Base-by-base conservation (phyloP, 1,140 invertebrate genomes). In the Glossosoma conforme region DNA sequence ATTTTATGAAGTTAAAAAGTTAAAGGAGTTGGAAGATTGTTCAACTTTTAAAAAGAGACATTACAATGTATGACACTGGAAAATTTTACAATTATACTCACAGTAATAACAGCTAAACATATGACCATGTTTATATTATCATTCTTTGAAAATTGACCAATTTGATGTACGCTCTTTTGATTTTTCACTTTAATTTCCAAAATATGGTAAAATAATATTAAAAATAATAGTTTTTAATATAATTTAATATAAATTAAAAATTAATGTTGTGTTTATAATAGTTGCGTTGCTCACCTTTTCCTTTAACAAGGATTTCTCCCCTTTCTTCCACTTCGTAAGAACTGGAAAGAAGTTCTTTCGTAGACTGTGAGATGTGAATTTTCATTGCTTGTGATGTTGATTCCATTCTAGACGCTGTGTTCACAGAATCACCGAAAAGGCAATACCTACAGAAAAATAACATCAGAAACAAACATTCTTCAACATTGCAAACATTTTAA, bases 301-400 rank as follows among this genome's bases (percentile, higher is more conserved):
- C 89, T 70, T 92, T 92, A 1, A 92, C 85, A 56, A 86, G 81
- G 50, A 91, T 88, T 66, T 89, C 85, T 9, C 86, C 88, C 14
- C 92, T 77, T 65, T 93, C 87, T 10, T 78, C 77, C 2, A 92
- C 82, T 54, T 78, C 79, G 65, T 94, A 97, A 0, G 77, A 78
- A 0, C 80, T 72, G 0, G 87, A 83, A 3, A 98, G 70, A 3
- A 90, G 70, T 56, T 87, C 79, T 60, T 80, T 83, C 0, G 92
- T 96, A 1, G 86, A 85, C 63, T 96, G 82, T 1, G 92, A 95
- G 58, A 98, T 91, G 62, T 97, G 93, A 55, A 98, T 91, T 70
- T 90, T 89, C 87, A 95, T 94, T 0, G 91, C 85, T 64, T 87
- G 82, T 46, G 89, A 90, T 1, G 89, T 93, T 1, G 89, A 91